phyloP scores from a whole-genome alignment of 1,140 invertebrate species.

The Chrysomallon squamiferum region DNA sequence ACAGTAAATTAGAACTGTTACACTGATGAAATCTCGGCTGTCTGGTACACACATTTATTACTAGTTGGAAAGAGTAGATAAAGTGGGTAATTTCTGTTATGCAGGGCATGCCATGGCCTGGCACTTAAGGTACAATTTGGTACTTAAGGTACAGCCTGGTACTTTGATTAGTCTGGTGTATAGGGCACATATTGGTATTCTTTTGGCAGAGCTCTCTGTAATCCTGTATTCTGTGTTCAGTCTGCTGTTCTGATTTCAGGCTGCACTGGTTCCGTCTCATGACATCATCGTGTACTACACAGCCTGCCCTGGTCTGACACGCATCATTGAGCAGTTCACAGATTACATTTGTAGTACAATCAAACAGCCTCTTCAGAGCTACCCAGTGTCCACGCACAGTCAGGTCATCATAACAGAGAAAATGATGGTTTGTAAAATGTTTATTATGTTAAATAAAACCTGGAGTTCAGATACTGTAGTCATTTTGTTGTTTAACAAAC shows the following conservation, averaged over 20 bases:
- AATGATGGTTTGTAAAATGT: constrained; percentile 21
- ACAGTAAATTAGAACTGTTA: background rate
- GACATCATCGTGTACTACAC: constrained; percentile 84
- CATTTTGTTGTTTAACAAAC: background rate
- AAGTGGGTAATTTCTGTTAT: background rate
- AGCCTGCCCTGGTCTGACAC: constrained; percentile 45
- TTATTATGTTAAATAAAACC: background rate
- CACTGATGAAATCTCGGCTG: background rate
- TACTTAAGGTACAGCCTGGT: too few species aligned
- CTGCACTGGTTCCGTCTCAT: constrained; percentile 90
- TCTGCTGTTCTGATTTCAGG: constrained; percentile 65
- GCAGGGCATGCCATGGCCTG: background rate
- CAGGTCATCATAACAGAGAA: constrained; percentile 75
- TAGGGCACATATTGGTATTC: too few species aligned
- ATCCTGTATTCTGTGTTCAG: too few species aligned
- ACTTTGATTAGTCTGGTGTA: too few species aligned
- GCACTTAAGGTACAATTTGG: too few species aligned
- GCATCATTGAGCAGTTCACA: constrained; percentile 47
- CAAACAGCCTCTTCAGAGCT: constrained; percentile 73
- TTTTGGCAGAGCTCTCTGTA: too few species aligned
- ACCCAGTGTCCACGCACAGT: constrained; percentile 53
- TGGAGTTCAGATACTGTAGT: too few species aligned
- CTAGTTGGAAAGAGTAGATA: background rate
- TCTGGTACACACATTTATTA: background rate
- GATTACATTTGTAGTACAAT: constrained; percentile 69